Conservation (phyloP, 2,113 vertebrate species). For the Saccopteryx bilineata region DNA sequence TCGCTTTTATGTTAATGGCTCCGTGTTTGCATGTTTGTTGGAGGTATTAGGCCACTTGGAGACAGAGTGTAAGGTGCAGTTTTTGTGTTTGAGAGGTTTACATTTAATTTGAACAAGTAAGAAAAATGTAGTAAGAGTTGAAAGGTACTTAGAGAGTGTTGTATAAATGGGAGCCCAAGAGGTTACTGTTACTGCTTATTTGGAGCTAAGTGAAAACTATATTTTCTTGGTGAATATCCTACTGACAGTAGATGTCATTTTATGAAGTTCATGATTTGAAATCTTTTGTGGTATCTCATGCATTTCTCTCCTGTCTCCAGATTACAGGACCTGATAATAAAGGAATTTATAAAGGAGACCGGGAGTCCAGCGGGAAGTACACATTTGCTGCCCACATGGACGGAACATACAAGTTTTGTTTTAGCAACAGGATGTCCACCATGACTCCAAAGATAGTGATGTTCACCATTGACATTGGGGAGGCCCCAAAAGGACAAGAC, state of each 20-base stretch:
- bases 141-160: background rate
- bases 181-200: background rate
- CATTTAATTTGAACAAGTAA: background rate
- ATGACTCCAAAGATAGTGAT: constrained; percentile 99
- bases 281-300: background rate
- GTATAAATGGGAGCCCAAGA: background rate
- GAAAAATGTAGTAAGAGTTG: background rate
- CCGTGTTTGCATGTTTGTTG: background rate
- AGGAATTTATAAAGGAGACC: constrained; percentile 97
- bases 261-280: background rate
- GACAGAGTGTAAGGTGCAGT: background rate
- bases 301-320: constrained; percentile 84
- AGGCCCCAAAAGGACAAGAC: constrained; percentile 97
- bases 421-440: constrained; percentile 99
- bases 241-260: background rate
- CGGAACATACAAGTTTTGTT: constrained; percentile 98
- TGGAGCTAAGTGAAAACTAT: background rate
- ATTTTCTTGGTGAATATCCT: background rate
- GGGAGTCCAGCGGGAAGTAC: constrained; percentile 99
- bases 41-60: background rate
- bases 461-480: constrained; percentile 99
- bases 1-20: background rate
- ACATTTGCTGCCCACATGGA: constrained; percentile 99
- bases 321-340: constrained; percentile 98
- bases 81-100: background rate